phyloP scores from a whole-genome alignment of 2,797 vertebrate genomes.

The Liasis olivaceus region DNA sequence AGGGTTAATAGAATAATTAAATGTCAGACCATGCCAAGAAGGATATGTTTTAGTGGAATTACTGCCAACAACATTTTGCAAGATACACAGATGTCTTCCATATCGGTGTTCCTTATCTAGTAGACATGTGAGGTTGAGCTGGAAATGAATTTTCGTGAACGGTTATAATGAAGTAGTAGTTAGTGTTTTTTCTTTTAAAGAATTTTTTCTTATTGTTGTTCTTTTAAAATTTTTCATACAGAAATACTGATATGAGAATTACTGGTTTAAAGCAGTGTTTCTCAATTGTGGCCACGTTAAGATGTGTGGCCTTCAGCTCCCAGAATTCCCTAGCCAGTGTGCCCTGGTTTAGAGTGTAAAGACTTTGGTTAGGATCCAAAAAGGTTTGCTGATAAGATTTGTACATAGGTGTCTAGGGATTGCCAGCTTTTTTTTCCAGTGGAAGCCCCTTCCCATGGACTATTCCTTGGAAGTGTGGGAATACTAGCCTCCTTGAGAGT shows the following conservation, averaged over 20 bases:
- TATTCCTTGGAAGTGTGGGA: neutral
- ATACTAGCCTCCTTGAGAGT: neutral
- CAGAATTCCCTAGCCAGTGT: too few relatives aligned
- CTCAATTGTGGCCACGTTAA: neutral
- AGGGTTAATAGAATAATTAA: conserved; percentile 6
- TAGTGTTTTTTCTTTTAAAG: neutral
- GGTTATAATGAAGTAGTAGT: neutral
- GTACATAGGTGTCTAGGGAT: neutral
- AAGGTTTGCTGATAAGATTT: neutral
- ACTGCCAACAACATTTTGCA: conserved; percentile 11
- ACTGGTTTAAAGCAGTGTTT: neutral
- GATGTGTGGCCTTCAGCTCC: neutral
- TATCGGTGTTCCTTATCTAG: neutral
- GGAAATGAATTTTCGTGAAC: neutral
- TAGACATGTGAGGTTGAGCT: neutral
- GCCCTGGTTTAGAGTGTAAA: neutral
- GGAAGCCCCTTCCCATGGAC: neutral
- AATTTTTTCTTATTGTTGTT: neutral
- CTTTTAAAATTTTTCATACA: neutral
- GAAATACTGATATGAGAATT: neutral
- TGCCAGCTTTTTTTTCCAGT: neutral
- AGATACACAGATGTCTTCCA: neutral
- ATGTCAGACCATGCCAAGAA: conserved; percentile 6
- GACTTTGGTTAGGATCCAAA: neutral
- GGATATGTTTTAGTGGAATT: neutral